Conservation (phyloP, 2,113 vertebrate genomes). For the Dolichotis patagonum region DNA sequence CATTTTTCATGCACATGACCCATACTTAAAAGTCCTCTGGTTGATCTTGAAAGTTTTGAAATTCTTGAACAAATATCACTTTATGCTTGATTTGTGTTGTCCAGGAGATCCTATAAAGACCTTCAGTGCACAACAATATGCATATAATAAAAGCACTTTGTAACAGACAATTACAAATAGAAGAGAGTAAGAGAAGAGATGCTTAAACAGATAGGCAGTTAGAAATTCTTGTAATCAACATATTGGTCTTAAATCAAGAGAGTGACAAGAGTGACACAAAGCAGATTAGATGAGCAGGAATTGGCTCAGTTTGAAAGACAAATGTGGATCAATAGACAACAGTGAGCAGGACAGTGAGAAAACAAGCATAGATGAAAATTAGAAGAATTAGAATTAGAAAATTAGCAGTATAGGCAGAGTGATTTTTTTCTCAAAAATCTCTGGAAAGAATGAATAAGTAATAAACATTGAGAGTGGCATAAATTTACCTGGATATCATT, state of each 20-base stretch:
- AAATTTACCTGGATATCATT: constrained; percentile 26
- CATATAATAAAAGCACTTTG: neutral
- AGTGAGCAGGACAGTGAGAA: neutral
- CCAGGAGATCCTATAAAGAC: neutral
- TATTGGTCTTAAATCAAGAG: constrained; percentile 56
- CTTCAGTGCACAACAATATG: neutral
- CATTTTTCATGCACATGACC: neutral
- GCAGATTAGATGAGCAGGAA: neutral
- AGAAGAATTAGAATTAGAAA: neutral
- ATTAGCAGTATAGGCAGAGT: neutral
- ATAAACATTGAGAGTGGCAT: neutral
- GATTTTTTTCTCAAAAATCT: neutral
- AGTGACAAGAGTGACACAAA: neutral
- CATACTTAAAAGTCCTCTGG: neutral
- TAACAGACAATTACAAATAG: neutral
- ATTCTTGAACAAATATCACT: neutral
- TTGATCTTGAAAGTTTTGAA: neutral
- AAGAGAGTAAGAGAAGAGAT: neutral
- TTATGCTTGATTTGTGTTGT: neutral
- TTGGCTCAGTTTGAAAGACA: neutral
- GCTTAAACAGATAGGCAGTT: neutral
- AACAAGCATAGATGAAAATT: neutral
- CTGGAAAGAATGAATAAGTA: neutral
- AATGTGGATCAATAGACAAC: neutral
- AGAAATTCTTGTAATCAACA: neutral